These are phyloP conservation scores for Agrypnus murinus DNA, from an alignment of 2,888 invertebrate genomes.

Conservation along the genomic window DNA sequence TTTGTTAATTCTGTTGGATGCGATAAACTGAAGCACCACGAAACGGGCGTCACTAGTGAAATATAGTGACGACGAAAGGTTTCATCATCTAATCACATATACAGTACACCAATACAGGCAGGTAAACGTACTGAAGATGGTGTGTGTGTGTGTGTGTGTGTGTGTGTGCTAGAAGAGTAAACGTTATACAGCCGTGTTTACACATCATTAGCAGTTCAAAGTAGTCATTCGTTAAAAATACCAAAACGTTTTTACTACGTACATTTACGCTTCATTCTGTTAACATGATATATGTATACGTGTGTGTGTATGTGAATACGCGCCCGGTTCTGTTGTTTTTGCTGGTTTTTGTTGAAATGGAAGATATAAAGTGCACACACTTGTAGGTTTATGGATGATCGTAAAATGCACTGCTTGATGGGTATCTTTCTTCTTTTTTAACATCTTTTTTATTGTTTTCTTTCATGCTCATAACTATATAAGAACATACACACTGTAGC, in stretches of 20 bases:
- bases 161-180: no score
- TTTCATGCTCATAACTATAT: no score
- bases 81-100: not conserved
- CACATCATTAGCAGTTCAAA: constrained; percentile 31
- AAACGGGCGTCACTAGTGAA: constrained; percentile 6
- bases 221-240: constrained; percentile 7
- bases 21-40: not conserved
- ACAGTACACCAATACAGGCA: not conserved
- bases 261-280: constrained; percentile 19
- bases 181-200: constrained; percentile 1
- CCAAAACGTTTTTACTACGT: not conserved
- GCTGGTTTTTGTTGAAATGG: not conserved
- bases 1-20: not conserved
- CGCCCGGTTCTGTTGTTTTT: constrained; percentile 1
- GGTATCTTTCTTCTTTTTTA: not conserved
- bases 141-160: no score
- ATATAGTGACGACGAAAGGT: not conserved
- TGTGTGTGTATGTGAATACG: no score
- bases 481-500: no score
- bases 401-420: constrained; percentile 14
- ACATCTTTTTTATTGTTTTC: not conserved
- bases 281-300: constrained; percentile 12
- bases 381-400: constrained; percentile 5
- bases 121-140: not conserved
- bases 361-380: constrained; percentile 15